Evolutionary conservation across 1,140 invertebrate genomes (phyloP).

Genomic region (Sitobion miscanthi): DNA sequence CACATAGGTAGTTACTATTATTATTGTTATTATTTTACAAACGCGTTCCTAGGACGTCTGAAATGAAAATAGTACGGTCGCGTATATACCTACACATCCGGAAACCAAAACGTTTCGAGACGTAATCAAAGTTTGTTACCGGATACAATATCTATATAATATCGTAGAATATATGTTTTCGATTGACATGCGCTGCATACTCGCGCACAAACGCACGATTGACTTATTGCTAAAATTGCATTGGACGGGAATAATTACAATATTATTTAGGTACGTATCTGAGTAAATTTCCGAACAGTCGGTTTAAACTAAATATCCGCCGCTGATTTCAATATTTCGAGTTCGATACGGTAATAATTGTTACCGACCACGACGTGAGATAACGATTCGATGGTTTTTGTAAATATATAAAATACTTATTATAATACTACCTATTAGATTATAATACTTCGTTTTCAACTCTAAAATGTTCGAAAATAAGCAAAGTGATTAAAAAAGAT

Average conservation of each 20-base stretch:
- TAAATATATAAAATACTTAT: neutral
- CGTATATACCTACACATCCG: neutral
- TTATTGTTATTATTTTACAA: neutral
- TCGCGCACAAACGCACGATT: neutral
- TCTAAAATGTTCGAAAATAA: too few relatives aligned
- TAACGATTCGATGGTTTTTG: neutral
- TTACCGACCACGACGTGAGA: neutral
- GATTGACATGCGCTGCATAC: neutral
- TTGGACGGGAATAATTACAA: neutral
- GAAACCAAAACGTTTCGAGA: conserved; percentile 11
- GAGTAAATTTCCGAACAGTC: neutral
- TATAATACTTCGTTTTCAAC: too few relatives aligned
- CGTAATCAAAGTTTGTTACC: neutral
- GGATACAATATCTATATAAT: neutral
- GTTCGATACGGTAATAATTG: neutral
- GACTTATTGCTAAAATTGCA: neutral
- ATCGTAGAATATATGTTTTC: neutral
- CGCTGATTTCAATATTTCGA: neutral
- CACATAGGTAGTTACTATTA: neutral
- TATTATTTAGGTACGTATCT: neutral
- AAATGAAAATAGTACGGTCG: conserved; percentile 23
- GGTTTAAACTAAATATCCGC: neutral
- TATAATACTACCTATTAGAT: too few relatives aligned
- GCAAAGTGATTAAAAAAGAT: too few relatives aligned
- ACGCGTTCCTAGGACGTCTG: neutral